phyloP scores from a whole-genome alignment of 2,797 vertebrate species.

The Myripristis jacobus region DNA sequence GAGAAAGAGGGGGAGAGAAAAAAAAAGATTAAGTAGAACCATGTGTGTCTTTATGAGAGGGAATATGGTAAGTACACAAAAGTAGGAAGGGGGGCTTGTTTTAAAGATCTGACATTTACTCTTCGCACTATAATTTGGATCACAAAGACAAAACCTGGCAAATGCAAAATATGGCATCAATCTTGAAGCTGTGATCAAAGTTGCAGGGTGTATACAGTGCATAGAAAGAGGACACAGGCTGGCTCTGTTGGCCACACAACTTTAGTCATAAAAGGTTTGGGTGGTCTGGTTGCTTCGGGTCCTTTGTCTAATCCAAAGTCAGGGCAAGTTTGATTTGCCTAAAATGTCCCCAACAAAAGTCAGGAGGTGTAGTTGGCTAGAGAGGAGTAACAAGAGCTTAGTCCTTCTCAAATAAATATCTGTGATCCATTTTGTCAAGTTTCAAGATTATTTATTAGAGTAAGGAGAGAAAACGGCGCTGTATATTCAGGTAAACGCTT shows the following conservation, averaged over 20 bases:
- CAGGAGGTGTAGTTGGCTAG: slow-evolving; percentile 29
- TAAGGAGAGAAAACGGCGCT: neutral
- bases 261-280: slow-evolving; percentile 58
- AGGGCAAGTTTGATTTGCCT: slow-evolving; percentile 43
- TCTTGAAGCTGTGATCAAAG: slow-evolving; percentile 61
- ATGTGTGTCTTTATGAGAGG: slow-evolving; percentile 73
- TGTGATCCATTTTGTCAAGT: slow-evolving; percentile 34
- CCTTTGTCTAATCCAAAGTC: slow-evolving; percentile 59
- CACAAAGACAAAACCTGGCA: slow-evolving; percentile 56
- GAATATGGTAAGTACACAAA: slow-evolving; percentile 48
- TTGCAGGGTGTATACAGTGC: slow-evolving; percentile 56
- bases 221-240: slow-evolving; percentile 47
- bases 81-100: slow-evolving; percentile 57
- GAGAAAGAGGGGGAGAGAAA: slow-evolving; percentile 51
- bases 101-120: slow-evolving; percentile 72
- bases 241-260: slow-evolving; percentile 12
- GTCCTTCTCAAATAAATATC: slow-evolving; percentile 45
- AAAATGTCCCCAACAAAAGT: slow-evolving; percentile 45
- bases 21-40: slow-evolving; percentile 69
- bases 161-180: slow-evolving; percentile 74
- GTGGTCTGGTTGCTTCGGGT: slow-evolving; percentile 62
- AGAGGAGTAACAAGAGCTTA: slow-evolving; percentile 50
- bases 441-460: neutral
- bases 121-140: slow-evolving; percentile 77
- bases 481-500: slow-evolving; percentile 24